Conservation (phyloP, 2,888 invertebrate genomes). For the Leptura quadrifasciata region DNA sequence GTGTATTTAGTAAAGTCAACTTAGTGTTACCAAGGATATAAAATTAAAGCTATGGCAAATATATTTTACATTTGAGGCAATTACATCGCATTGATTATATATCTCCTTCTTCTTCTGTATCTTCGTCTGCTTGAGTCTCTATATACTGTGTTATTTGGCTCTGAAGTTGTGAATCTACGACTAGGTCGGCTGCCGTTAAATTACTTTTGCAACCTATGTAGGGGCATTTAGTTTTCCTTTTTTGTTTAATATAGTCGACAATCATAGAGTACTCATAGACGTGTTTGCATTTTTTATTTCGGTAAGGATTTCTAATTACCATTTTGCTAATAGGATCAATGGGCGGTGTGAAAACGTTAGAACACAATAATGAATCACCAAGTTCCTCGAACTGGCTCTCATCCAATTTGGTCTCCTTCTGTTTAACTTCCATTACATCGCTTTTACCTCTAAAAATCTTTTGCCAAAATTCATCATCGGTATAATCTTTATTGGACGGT, state of each 20-base stretch:
- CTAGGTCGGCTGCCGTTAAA: slow-evolving; percentile 57
- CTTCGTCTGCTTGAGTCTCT: slow-evolving; percentile 44
- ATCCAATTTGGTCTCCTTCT: slow-evolving; percentile 50
- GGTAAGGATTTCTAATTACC: slow-evolving; percentile 62
- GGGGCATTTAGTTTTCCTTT: slow-evolving; percentile 65
- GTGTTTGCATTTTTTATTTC: slow-evolving; percentile 66
- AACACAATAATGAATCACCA: slow-evolving; percentile 62
- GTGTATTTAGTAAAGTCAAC: too few relatives aligned
- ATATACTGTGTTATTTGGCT: slow-evolving; percentile 60
- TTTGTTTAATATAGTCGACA: slow-evolving; percentile 62
- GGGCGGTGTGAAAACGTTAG: slow-evolving; percentile 64
- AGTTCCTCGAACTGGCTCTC: slow-evolving; percentile 57
- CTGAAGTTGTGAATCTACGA: slow-evolving; percentile 57
- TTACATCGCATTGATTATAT: slow-evolving; percentile 15
- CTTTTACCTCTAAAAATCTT: slow-evolving; percentile 53
- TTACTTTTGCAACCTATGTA: slow-evolving; percentile 65
- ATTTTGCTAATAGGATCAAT: slow-evolving; percentile 67
- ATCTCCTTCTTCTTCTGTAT: slow-evolving; percentile 51
- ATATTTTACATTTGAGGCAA: too few relatives aligned
- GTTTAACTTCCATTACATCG: slow-evolving; percentile 56
- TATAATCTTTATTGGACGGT: slow-evolving; percentile 43
- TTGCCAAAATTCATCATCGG: slow-evolving; percentile 59
- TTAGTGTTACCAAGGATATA: too few relatives aligned
- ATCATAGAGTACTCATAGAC: slow-evolving; percentile 65
- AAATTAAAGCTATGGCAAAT: too few relatives aligned